Evolutionary conservation across 2,797 vertebrate species (phyloP).

Genomic region (Falco concolor): DNA sequence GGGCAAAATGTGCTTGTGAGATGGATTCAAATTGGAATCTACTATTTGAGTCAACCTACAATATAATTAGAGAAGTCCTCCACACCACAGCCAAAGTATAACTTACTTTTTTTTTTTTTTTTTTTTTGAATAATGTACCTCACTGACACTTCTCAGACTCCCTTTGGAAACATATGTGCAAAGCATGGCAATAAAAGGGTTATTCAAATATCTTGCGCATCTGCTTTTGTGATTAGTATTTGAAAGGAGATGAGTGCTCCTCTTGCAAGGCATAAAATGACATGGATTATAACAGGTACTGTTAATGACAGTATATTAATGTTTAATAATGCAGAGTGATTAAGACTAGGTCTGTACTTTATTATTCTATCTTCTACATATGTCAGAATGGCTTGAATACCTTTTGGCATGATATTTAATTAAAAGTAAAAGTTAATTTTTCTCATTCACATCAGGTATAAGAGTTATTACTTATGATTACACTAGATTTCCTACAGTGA

Average conservation of each 20-base stretch:
- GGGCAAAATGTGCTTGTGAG: neutral
- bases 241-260: constrained; percentile 74
- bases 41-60: neutral
- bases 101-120: neutral
- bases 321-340: constrained; percentile 80
- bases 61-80: neutral
- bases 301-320: constrained; percentile 82
- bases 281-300: constrained; percentile 78
- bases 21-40: neutral
- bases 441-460: constrained; percentile 59
- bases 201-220: constrained; percentile 60
- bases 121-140: neutral
- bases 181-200: constrained; percentile 60
- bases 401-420: constrained; percentile 76
- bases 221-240: constrained; percentile 70
- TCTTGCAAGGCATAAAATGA: constrained; percentile 76
- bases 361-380: constrained; percentile 80
- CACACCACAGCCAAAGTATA: neutral
- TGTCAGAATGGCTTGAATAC: constrained; percentile 75
- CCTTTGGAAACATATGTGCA: neutral
- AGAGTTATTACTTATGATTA: constrained; percentile 64
- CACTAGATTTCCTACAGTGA: constrained; percentile 43
- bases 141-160: neutral
- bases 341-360: constrained; percentile 80
- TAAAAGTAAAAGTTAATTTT: constrained; percentile 75